Conservation (phyloP, 2,888 invertebrate species). For the Drosophila melanocephala region DNA sequence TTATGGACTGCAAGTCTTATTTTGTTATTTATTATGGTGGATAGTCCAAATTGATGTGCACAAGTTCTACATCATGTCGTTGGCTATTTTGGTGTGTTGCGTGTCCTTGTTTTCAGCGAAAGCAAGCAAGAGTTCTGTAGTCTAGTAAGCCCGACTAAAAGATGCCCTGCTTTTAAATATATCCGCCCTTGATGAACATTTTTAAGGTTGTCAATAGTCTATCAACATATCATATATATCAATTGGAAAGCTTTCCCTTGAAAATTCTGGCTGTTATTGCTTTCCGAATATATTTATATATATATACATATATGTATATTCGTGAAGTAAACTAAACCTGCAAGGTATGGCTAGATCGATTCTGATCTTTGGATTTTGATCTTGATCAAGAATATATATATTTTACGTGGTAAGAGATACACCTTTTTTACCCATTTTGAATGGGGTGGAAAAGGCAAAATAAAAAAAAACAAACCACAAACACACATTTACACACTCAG, state of each 20-base stretch:
- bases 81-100: conserved; percentile 33
- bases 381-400: not conserved
- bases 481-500: conserved; percentile 7
- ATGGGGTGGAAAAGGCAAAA: not conserved
- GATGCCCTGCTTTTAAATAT: not conserved
- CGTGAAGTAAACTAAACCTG: not conserved
- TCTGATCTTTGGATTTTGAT: too few relatives aligned
- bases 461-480: conserved; percentile 30
- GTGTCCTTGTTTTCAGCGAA: conserved; percentile 53
- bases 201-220: not conserved
- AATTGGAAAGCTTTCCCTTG: too few relatives aligned
- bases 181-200: not conserved
- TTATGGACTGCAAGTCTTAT: conserved; percentile 1
- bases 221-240: not conserved
- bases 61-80: conserved; percentile 39
- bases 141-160: not conserved
- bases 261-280: not conserved
- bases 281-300: not conserved
- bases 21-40: conserved; percentile 40
- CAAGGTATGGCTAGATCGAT: too few relatives aligned
- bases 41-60: conserved; percentile 39
- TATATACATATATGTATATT: too few relatives aligned
- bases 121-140: not conserved
- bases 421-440: not conserved
- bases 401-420: not conserved